Evolutionary conservation across 2,797 vertebrate species (phyloP).

Genomic region (Chelidonichthys spinosus): DNA sequence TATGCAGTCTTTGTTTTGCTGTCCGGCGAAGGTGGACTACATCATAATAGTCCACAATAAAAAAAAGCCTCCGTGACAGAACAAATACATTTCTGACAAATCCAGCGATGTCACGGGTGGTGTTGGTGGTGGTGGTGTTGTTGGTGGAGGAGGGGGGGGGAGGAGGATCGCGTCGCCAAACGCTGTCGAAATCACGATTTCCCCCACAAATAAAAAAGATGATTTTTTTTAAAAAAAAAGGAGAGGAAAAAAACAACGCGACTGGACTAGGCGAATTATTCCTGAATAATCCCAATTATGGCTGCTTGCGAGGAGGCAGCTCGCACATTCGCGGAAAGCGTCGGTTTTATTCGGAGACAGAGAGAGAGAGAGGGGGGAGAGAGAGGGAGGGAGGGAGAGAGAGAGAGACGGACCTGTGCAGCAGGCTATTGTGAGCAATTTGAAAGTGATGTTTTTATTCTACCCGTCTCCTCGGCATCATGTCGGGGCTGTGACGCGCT

Average conservation of each 20-base stretch:
- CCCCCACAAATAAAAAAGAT: no score
- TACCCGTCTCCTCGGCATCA: conserved; percentile 42
- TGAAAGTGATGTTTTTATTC: conserved; percentile 62
- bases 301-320: conserved; percentile 78
- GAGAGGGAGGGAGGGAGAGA: conserved; percentile 2
- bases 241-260: conserved; percentile 46
- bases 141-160: no score
- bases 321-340: conserved; percentile 76
- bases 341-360: conserved; percentile 79
- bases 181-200: conserved; percentile 43
- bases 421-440: conserved; percentile 41
- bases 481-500: conserved; percentile 25
- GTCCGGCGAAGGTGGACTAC: conserved; percentile 75
- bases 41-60: conserved; percentile 71
- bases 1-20: conserved; percentile 77
- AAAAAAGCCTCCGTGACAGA: conserved; percentile 64
- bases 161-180: conserved; percentile 49
- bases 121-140: no score
- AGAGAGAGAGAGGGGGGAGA: background rate
- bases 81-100: conserved; percentile 54
- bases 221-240: no score
- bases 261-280: conserved; percentile 76
- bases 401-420: conserved; percentile 24
- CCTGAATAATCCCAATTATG: conserved; percentile 84
- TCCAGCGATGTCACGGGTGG: conserved; percentile 56